Evolutionary conservation across 2,888 invertebrate species (phyloP), one percentile per base, ranked within the genome.

Genomic region (Apamea anceps): DNA sequence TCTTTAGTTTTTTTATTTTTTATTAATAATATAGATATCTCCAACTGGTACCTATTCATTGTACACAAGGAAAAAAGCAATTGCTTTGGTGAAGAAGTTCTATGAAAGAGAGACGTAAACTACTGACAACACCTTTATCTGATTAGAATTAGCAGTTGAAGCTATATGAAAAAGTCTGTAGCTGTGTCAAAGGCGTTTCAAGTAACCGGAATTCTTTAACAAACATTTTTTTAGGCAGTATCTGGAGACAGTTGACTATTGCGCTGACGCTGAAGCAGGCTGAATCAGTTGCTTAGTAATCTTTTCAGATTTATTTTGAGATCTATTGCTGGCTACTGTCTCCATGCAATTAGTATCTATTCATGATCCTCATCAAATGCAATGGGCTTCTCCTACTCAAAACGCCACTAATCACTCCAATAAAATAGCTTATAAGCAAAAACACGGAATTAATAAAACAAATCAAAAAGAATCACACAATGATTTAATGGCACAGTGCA

Each of bases 401-500:
- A 79, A 63, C 13, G 6, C 79, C 28, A 70, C 86, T 77, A 86
- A 86, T 84, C 77, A 80, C 80, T 65, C 4, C 63, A 18, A 63
- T 76, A 62, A 76, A 73, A 80, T 83, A 85, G 57, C 66, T 70
- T 83, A 80, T 80, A 86, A 86, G 70, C 74, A 78, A 84, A 86
- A 84, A 78, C 74, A 80, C 57, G 25, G 75, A 86, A 83, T 80
- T 83, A 83, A 68, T 12, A 60, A 79, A 79, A 81, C 2, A 77
- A 85, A 74, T 68, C 70, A 81, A 80, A 85, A 80, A 80, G 75
- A 86, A 79, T 86, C 79, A 74, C 75, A 86, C 79, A 89, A 85
- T 89, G 88, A 89, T 89, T 88, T 89, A 89, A 81, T 84, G 82
- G 76, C 82, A 86, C 84, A 78, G 85, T 85, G 85, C 89, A 89